phyloP scores from a whole-genome alignment of 64 coral and sea anemone species.

The Actinia equina region DNA sequence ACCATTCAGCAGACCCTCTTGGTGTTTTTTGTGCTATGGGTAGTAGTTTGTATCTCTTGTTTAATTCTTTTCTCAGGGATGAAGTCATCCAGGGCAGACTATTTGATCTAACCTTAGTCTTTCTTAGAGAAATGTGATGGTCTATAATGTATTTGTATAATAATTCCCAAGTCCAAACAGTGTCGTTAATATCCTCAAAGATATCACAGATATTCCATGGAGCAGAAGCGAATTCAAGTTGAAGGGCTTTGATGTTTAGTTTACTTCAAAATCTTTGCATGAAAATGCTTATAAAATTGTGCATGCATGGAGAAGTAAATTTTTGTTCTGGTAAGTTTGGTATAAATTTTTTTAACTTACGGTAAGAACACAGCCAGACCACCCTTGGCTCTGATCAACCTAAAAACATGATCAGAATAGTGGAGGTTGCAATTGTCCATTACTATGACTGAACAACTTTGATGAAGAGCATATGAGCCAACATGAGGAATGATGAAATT shows the following conservation, averaged over 20 bases:
- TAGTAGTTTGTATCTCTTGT: not conserved
- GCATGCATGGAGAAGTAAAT: not conserved
- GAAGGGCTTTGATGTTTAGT: no score
- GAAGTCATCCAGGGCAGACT: not conserved
- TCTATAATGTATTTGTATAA: not conserved
- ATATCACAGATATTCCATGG: not conserved
- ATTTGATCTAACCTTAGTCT: not conserved
- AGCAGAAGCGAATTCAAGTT: no score
- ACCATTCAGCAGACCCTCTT: not conserved
- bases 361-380: no score
- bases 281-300: not conserved
- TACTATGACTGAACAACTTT: not conserved
- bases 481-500: conserved; percentile 25
- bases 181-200: not conserved
- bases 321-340: no score
- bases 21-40: not conserved
- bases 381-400: not conserved
- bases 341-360: not conserved
- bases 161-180: not conserved
- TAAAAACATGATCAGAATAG: not conserved
- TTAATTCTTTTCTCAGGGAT: not conserved
- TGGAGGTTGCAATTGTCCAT: not conserved
- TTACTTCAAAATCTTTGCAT: no score
- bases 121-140: not conserved
- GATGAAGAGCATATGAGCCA: conserved; percentile 18